Evolutionary conservation across 92 coral and sea anemone species (phyloP), one percentile per base, ranked within the genome.

Genomic region (Diadumene lineata): DNA sequence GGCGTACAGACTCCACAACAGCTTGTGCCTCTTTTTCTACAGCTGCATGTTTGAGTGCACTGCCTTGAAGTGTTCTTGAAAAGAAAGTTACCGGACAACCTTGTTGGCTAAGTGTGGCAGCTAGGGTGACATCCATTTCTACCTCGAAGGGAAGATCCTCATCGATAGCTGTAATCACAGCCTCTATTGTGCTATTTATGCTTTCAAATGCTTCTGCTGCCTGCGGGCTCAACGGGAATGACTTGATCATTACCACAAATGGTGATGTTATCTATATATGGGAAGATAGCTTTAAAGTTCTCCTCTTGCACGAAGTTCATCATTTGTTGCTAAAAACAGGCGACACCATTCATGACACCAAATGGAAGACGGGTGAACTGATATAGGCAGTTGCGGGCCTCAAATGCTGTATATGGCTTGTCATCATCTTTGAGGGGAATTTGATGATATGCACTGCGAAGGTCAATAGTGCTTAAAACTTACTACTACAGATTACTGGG

Each of bases 311-410:
- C 81, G 48, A 79, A 75, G 58, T 80, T 86, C 72, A 57, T 68
- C 90, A 78, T 70, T 50, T 78, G 62, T 22, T 80, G 7, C 62
- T 83, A 83, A 25, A 82, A 82, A 56, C 82, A 84, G 51, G 88
- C 88, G 34, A 78, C 80, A 1, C 88, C 79, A 32, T 77, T 73
- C 11, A 85, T 79, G 50, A 79, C 77, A 18, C 89, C 85, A 60
- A 84, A 79, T 3, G 85, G 89, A 24, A 84, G 83, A 21, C 89
- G 77, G n/a, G 85, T 84, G 33, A 79, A 84, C 89, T 84, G 85
- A 60, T 84, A 73, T 15, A 84, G 81, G 25, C 46, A 29, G 50
- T 60, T 63, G 24, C 60, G 58, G 18, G 85, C 89, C 73, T 84
- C 81, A 46, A 84, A 84, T 0, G 89, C 84, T 29, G 84, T 84